phyloP scores from a whole-genome alignment of 2,888 invertebrate genomes.

The Molorchus minor region DNA sequence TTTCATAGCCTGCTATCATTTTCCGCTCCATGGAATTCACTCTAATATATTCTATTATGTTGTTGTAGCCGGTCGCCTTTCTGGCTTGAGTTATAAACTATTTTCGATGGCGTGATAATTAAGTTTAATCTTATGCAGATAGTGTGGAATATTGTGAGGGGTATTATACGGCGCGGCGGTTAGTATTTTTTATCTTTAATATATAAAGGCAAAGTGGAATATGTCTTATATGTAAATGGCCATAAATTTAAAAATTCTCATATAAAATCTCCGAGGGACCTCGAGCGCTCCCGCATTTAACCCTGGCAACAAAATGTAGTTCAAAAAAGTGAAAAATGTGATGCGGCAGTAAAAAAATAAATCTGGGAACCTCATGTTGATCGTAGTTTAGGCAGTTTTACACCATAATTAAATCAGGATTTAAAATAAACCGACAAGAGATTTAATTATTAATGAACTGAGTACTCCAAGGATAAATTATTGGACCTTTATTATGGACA shows the following conservation, averaged over 20 bases:
- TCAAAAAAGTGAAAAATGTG: neutral
- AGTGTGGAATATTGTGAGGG: conserved; percentile 2
- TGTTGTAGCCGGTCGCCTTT: conserved; percentile 9
- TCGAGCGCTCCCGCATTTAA: neutral
- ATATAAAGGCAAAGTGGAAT: conserved; percentile 12
- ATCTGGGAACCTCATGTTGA: too few relatives aligned
- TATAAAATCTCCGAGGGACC: conserved; percentile 30
- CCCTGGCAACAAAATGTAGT: neutral
- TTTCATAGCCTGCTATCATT: conserved; percentile 34
- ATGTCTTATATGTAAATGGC: conserved; percentile 30
- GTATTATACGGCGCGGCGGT: conserved; percentile 3
- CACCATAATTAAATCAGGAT: too few relatives aligned
- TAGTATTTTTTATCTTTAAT: conserved; percentile 12
- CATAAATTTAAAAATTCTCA: conserved; percentile 29
- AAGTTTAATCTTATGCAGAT: neutral
- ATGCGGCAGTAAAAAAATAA: neutral
- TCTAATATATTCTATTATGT: conserved; percentile 26
- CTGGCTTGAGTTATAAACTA: conserved; percentile 12
- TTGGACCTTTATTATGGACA: too few relatives aligned
- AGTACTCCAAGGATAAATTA: too few relatives aligned
- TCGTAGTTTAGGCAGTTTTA: too few relatives aligned
- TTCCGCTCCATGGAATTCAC: conserved; percentile 27
- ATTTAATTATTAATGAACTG: too few relatives aligned
- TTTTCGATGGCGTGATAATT: conserved; percentile 13
- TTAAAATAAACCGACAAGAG: too few relatives aligned